A percentile compares a stretch with the other conserved stretches of the same genome.
These are phyloP conservation scores for Acipenser transmontanus DNA, from an alignment of 2,797 vertebrate species.

Conservation along the genomic window DNA sequence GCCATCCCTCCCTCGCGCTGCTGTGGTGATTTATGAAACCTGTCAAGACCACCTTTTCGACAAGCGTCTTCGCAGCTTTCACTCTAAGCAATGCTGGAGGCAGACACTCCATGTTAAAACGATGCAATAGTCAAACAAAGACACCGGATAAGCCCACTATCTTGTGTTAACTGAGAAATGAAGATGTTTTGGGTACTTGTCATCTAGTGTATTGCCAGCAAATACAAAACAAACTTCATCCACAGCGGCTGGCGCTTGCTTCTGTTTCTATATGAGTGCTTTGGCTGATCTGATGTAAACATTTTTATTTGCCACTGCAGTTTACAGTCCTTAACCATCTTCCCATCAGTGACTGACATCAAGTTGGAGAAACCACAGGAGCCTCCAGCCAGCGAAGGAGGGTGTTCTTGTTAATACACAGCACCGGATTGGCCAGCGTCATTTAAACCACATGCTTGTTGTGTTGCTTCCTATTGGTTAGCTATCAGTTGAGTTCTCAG, in stretches of 20 bases:
- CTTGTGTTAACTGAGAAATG: neutral
- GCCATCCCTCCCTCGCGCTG: slow-evolving; percentile 5
- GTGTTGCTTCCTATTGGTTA: slow-evolving; percentile 82
- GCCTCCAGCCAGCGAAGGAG: slow-evolving; percentile 67
- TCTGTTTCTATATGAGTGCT: no score
- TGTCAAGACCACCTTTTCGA: slow-evolving; percentile 25
- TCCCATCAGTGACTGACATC: slow-evolving; percentile 75
- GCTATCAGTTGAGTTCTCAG: slow-evolving; percentile 67
- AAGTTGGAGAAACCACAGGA: slow-evolving; percentile 81
- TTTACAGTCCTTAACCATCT: slow-evolving; percentile 55
- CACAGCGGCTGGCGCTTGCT: no score
- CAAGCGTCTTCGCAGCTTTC: slow-evolving; percentile 21
- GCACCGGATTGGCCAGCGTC: slow-evolving; percentile 44
- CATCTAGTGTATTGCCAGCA: neutral
- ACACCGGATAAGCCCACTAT: neutral
- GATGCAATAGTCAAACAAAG: slow-evolving; percentile 4
- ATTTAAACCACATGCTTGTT: slow-evolving; percentile 70
- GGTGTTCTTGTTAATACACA: slow-evolving; percentile 82
- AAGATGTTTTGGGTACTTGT: neutral
- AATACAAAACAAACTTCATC: no score
- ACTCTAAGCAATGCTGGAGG: slow-evolving; percentile 18
- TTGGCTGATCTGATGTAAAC: no score
- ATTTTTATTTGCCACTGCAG: no score
- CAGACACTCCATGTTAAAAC: slow-evolving; percentile 23
- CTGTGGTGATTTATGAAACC: slow-evolving; percentile 27